Base-by-base conservation (phyloP, 2,888 invertebrate species). In the Pollenia angustigena region DNA sequence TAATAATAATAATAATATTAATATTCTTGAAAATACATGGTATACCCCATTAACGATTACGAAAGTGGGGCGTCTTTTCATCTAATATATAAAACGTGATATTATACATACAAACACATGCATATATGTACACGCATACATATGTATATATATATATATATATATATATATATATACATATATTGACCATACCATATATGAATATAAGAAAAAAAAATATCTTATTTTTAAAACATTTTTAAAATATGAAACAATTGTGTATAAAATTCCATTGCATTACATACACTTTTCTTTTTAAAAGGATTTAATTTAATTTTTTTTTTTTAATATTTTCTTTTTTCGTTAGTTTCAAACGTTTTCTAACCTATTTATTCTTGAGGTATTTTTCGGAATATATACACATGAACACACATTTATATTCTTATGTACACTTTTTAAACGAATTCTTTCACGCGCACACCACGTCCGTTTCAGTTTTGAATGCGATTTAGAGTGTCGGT, bases 361-460 rank as follows among this genome's bases (percentile, higher is more conserved):
- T 87, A 87, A 87, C 87, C 87, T 87, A 87, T 78, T 87, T 84
- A 78, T 44, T 72, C 23, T 64, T 71, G 48, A 75, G 64, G 46
- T 84, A 76, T 87, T 75, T 79, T 69, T 69, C 80, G 64, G 52
- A 75, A 79, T 81, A 78, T 74, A 58, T 81, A 42, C 64, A 71
- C 62, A 66, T 72, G 56, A 52, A 72, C 14, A 42, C 23, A 78
- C 18, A 58, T 74, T 54, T 71, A 40, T 54, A 48, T 32, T 71
- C 60, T 58, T 69, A 56, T 75, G 75, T 81, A 75, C 52, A 76
- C 60, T 69, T 72, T 78, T 72, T 72, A 66, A 62, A 78, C 72
- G 81, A 87, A 74, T 84, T 84, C 62, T 68, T 83, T 81, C 76
- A 87, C 84, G 87, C 87, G 87, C 84, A 76, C 84, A 81, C 64